Evolutionary conservation across 2,797 vertebrate species (phyloP).

Genomic region (Oreochromis grahami): DNA sequence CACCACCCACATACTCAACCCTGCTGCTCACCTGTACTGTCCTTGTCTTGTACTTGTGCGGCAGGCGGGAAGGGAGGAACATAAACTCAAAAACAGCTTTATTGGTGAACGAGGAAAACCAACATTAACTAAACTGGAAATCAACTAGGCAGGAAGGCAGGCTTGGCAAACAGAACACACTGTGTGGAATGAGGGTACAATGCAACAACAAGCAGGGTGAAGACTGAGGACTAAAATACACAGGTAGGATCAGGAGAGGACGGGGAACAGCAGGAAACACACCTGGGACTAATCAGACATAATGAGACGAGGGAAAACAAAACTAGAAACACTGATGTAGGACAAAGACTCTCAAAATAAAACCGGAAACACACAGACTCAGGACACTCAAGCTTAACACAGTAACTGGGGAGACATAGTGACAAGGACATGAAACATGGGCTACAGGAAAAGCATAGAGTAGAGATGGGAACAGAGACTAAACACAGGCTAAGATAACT

Average conservation of each 20-base stretch:
- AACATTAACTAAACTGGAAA: neutral
- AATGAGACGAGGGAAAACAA: neutral
- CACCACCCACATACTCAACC: neutral
- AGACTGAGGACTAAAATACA: neutral
- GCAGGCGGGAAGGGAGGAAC: neutral
- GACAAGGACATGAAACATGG: neutral
- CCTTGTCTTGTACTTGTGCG: neutral
- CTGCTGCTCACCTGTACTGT: neutral
- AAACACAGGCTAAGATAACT: neutral
- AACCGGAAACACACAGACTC: neutral
- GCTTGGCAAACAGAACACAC: neutral
- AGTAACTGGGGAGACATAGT: neutral
- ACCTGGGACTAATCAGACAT: neutral
- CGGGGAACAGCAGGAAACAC: neutral
- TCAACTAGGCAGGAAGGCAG: neutral
- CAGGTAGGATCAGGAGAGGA: neutral
- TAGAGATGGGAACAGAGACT: neutral
- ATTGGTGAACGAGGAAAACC: neutral
- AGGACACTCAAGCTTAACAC: rapidly evolving
- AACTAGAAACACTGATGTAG: neutral
- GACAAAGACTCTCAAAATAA: neutral
- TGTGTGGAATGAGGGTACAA: neutral
- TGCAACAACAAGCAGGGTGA: neutral
- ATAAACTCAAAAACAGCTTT: neutral
- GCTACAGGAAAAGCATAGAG: neutral